phyloP scores from a whole-genome alignment of 2,113 vertebrate species.

The Sarotherodon lohbergeri region DNA sequence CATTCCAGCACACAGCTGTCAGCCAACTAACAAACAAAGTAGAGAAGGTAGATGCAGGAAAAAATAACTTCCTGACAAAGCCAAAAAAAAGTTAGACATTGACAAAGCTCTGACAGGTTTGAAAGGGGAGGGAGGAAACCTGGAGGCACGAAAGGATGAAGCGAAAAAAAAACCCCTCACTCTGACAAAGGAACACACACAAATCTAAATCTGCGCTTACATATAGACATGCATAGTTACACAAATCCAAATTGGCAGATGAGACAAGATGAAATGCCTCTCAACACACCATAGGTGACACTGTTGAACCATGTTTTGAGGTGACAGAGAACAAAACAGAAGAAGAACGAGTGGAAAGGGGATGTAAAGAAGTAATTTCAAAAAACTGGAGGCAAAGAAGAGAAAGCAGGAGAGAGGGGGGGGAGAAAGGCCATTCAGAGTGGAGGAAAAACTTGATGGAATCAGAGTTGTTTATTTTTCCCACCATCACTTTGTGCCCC shows the following conservation, averaged over 20 bases:
- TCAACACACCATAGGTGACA: slow-evolving; percentile 41
- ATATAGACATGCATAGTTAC: neutral
- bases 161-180: neutral
- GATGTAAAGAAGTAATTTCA: neutral
- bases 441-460: neutral
- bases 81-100: slow-evolving; percentile 71
- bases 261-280: slow-evolving; percentile 38
- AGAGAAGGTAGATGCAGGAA: neutral
- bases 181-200: neutral
- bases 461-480: slow-evolving; percentile 8
- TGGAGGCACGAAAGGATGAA: neutral
- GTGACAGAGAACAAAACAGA: neutral
- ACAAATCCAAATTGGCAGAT: neutral
- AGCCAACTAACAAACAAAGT: neutral
- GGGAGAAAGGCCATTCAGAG: neutral
- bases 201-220: neutral
- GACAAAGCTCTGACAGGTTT: neutral
- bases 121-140: neutral
- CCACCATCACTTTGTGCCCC: neutral
- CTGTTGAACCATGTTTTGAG: slow-evolving; percentile 47
- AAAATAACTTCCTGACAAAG: slow-evolving; percentile 79
- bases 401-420: neutral
- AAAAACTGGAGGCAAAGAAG: too few relatives aligned
- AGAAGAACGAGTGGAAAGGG: neutral
- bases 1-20: neutral